Percentiles rank a stretch among this genome's conserved stretches.
phyloP scores from a whole-genome alignment of 2,797 vertebrate species.

The Octomys mimax region DNA sequence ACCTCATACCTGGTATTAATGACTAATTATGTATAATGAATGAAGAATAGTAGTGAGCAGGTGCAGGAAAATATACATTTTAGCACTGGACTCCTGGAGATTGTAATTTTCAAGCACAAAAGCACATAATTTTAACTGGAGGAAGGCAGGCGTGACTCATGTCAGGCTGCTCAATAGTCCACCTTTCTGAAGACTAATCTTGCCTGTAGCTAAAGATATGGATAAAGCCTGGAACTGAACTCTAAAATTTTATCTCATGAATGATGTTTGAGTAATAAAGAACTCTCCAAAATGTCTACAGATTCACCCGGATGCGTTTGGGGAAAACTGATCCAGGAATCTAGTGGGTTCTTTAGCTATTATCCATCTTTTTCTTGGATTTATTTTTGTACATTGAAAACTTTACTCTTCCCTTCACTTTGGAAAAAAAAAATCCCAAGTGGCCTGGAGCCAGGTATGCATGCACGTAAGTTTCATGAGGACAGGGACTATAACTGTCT shows the following conservation, averaged over 20 bases:
- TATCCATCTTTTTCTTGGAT: neutral
- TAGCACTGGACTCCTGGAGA: neutral
- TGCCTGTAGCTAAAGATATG: neutral
- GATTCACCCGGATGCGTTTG: neutral
- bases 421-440: neutral
- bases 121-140: neutral
- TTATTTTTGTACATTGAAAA: neutral
- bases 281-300: neutral
- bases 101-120: neutral
- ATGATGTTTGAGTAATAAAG: neutral
- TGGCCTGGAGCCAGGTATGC: neutral
- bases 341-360: neutral
- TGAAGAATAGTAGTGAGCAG: neutral
- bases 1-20: neutral
- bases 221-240: neutral
- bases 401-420: neutral
- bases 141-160: neutral
- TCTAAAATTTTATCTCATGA: neutral
- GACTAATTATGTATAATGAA: neutral
- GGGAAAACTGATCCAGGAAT: neutral
- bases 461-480: neutral
- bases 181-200: neutral
- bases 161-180: neutral
- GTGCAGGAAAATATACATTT: neutral
- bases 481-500: neutral